Conservation (phyloP, 2,797 vertebrate genomes). For the Poecilia picta region DNA sequence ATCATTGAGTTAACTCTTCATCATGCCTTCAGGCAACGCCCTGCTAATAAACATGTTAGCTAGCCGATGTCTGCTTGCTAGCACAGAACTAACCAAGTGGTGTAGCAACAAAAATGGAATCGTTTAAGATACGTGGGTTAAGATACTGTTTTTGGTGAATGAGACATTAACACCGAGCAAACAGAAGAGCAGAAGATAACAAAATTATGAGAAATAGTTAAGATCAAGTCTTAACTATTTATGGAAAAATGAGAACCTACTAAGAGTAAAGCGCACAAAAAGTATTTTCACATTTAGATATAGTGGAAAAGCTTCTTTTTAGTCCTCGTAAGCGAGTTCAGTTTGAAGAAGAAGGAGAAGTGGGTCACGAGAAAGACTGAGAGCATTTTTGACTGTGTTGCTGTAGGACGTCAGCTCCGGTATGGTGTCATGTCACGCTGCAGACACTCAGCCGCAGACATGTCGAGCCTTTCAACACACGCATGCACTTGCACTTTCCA, state of each 20-base stretch:
- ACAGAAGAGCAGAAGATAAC: neutral
- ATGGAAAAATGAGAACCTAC: neutral
- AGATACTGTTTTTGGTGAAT: neutral
- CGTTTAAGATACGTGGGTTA: too few relatives aligned
- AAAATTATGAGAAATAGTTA: neutral
- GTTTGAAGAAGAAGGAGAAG: neutral
- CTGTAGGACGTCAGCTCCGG: constrained; percentile 45
- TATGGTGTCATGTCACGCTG: constrained; percentile 35
- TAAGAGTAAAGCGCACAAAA: neutral
- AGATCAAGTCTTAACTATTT: neutral
- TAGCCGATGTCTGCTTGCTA: too few relatives aligned
- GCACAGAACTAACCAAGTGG: too few relatives aligned
- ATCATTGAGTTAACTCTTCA: too few relatives aligned
- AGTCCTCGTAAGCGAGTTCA: neutral
- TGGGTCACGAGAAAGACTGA: constrained; percentile 10
- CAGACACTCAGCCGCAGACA: constrained; percentile 24
- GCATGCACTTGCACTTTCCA: constrained; percentile 37
- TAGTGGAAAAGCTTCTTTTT: neutral
- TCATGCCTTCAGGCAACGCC: too few relatives aligned
- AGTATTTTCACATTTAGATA: neutral
- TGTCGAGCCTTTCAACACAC: constrained; percentile 23
- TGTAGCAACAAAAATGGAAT: too few relatives aligned
- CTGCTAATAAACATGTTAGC: too few relatives aligned
- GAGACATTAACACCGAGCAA: neutral
- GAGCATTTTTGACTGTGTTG: constrained; percentile 49